Conservation (phyloP, 2,113 vertebrate genomes). For the Menidia beryllina region DNA sequence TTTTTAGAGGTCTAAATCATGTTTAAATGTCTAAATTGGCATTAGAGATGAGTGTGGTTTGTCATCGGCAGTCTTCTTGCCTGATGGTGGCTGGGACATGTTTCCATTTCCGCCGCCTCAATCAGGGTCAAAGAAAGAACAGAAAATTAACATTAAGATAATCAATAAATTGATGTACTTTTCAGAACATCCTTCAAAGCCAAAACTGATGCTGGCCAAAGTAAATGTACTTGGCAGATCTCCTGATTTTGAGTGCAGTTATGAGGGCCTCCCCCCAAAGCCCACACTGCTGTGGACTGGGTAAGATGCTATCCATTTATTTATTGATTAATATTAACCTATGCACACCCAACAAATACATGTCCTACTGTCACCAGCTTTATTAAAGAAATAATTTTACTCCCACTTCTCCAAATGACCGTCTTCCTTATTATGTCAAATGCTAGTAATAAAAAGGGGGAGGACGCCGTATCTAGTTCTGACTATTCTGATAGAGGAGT, state of each 20-base stretch:
- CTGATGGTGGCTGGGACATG: too few relatives aligned
- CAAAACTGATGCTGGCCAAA: conserved; percentile 46
- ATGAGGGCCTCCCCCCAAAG: conserved; percentile 81
- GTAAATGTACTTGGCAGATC: rapidly evolving
- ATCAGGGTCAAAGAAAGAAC: rapidly evolving
- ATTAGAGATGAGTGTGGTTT: too few relatives aligned
- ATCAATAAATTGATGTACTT: neutral
- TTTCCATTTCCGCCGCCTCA: neutral
- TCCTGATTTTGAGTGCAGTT: conserved; percentile 70
- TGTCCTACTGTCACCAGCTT: neutral
- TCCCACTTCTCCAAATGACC: neutral
- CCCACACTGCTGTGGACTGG: conserved; percentile 80
- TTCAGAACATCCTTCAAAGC: conserved; percentile 68
- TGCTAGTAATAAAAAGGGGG: rapidly evolving
- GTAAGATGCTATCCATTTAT: conserved; percentile 44
- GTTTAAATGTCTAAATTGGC: too few relatives aligned
- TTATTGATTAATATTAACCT: neutral
- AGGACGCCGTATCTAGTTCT: neutral
- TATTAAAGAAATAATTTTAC: neutral
- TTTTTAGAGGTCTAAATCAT: too few relatives aligned
- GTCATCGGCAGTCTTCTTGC: too few relatives aligned
- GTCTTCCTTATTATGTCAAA: conserved; percentile 4
- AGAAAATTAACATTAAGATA: rapidly evolving
- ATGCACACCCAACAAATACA: rapidly evolving
- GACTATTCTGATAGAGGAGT: rapidly evolving